These are phyloP conservation scores for Oceanodroma leucorhoa DNA, from an alignment of 2,797 vertebrate genomes.

Conservation along the genomic window DNA sequence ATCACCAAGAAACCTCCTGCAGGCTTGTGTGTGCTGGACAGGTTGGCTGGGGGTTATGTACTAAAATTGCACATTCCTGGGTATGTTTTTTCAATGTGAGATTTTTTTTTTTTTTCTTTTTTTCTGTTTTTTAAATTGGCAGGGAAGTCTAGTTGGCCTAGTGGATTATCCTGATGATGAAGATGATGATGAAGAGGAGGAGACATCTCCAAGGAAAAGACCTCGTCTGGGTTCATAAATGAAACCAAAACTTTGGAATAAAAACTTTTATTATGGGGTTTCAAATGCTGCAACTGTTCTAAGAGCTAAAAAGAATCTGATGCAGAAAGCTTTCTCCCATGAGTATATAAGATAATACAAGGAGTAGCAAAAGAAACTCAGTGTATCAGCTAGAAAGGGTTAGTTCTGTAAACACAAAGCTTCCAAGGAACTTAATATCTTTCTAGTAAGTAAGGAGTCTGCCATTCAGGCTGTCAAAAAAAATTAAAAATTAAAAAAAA, in stretches of 20 bases:
- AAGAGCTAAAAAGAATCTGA: slow-evolving; percentile 77
- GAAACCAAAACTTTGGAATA: slow-evolving; percentile 57
- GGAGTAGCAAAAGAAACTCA: slow-evolving; percentile 78
- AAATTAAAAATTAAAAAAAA: neutral
- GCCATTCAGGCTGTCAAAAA: slow-evolving; percentile 83
- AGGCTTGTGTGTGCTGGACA: rapidly evolving
- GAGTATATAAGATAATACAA: slow-evolving; percentile 76
- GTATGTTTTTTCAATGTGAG: neutral
- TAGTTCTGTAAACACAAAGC: slow-evolving; percentile 76
- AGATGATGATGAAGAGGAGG: slow-evolving; percentile 94
- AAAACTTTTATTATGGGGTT: slow-evolving; percentile 68
- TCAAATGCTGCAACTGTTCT: slow-evolving; percentile 78
- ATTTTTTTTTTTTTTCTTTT: neutral
- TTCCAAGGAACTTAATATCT: slow-evolving; percentile 79
- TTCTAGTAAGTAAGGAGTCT: slow-evolving; percentile 76
- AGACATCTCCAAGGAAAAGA: slow-evolving; percentile 91
- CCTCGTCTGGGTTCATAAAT: slow-evolving; percentile 94
- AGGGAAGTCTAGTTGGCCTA: slow-evolving; percentile 93
- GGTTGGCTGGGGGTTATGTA: neutral
- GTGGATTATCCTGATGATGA: slow-evolving; percentile 99
- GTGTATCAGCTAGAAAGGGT: slow-evolving; percentile 77
- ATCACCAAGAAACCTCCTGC: neutral
- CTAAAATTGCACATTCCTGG: neutral
- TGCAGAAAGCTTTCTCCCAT: slow-evolving; percentile 80
- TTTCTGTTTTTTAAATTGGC: neutral